Evolutionary conservation across 1,140 invertebrate species (phyloP), one percentile per base, ranked within the genome.

Genomic region (Asobara japonica): DNA sequence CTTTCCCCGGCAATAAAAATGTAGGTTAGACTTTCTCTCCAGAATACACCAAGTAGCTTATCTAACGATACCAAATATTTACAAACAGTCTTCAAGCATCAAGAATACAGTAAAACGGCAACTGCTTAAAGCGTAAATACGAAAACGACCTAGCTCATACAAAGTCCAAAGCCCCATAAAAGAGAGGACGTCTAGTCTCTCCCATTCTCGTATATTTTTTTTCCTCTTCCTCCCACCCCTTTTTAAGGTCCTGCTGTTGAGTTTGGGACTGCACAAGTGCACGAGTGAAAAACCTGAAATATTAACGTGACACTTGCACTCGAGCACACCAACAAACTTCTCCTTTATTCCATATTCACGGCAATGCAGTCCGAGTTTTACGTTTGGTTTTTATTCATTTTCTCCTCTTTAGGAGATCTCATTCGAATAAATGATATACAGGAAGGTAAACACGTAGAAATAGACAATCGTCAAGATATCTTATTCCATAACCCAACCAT

Each of bases 281-380:
- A 73, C 69, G 74, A 77, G 74, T 76, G 75, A 73, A 80, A 56
- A 82, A 80, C 76, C 75, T 83, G 79, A 83, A 83, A 83, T 83
- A 83, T 83, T 82, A 83, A 83, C 78, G 79, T 76, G 66, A 75
- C 78, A 78, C 69, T 67, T 75, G 65, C 61, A 74, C 48, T 70
- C 65, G 31, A 13, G 18, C 27, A 13, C 25, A 60, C 60, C 60
- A 62, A 62, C 60, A 62, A 62, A 62, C 22, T 31, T 29, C 67
- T 25, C 27, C 30, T 60, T 25, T 33, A 69, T 60, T 36, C 30
- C 33, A 36, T 69, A 31, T 60, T 56, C 29, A 25, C 56, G 45
- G 51, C 20, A 31, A 56, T 25, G 13, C 25, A 56, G 51, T 56
- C 16, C 51, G 22, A 56, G 51, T 27, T 56, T 56, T 56, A 56